A percentile compares a stretch with the other conserved stretches of the same genome.
These are phyloP conservation scores for Arrhopalites spinosus DNA, from an alignment of 2,888 invertebrate genomes.

Conservation along the genomic window DNA sequence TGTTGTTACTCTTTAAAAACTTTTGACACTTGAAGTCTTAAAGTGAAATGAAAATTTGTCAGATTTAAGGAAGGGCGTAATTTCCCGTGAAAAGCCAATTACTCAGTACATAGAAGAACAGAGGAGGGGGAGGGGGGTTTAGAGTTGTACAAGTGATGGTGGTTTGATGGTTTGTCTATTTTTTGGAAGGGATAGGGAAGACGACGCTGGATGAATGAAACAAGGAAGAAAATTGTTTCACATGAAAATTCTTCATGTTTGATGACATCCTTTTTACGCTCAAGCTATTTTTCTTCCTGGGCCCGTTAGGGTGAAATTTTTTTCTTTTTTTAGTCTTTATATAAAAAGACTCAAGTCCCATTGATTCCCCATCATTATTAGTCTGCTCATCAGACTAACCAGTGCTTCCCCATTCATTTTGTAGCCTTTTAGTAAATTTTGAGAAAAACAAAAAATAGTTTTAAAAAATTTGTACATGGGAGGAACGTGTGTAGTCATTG, in stretches of 20 bases:
- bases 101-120: constrained; percentile 20
- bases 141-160: neutral
- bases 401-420: neutral
- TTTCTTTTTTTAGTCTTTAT: constrained; percentile 34
- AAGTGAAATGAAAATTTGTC: constrained; percentile 38
- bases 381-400: constrained; percentile 27
- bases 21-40: neutral
- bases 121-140: constrained; percentile 8
- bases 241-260: constrained; percentile 48
- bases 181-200: neutral
- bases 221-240: constrained; percentile 51
- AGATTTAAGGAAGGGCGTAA: constrained; percentile 54
- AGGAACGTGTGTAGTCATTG: too few relatives aligned
- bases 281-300: constrained; percentile 55
- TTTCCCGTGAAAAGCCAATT: constrained; percentile 55
- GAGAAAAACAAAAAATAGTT: neutral
- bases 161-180: too few relatives aligned
- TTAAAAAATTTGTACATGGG: too few relatives aligned
- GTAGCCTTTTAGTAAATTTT: neutral
- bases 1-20: too few relatives aligned
- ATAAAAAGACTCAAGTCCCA: constrained; percentile 44
- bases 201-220: constrained; percentile 41
- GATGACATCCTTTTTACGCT: constrained; percentile 57
- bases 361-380: constrained; percentile 24
- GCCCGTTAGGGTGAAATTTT: constrained; percentile 42